Base-by-base conservation (phyloP, 2,797 vertebrate genomes). In the Rhinichthys osculus region DNA sequence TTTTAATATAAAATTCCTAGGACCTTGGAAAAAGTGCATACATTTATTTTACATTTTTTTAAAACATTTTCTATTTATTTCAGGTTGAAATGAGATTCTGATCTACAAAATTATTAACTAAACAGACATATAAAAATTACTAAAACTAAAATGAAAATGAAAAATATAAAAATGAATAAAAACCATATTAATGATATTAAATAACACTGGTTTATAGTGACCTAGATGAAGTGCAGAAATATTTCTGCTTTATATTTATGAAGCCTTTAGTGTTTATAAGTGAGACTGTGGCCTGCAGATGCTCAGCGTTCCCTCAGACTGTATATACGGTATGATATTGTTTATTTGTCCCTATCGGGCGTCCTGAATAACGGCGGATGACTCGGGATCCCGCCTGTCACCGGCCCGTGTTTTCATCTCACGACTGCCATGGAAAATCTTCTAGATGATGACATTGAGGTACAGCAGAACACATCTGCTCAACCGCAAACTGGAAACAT, bases 401-500 rank as follows among this genome's bases (percentile, higher is more conserved):
- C 54, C 2, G 23, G 54, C n/a, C 54, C 11, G 17, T 83, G 23
- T 50, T 81, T 78, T 67, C 54, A 30, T 47, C 64, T 73, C 21
- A 54, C 23, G 80, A 77, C 50, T 80, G 78, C 83, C 50, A 30
- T 78, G 83, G 89, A 87, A 87, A 91, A 93, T 91, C 89, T 89
- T 90, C 85, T 81, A 86, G 86, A 90, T 83, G 72, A 90, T 92
- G 90, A 93, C 93, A 92, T 83, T 92, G 88, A 90, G 87, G 90
- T 72, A 86, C 86, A 87, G 89, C 90, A 91, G 91, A 92, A 85
- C 84, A 87, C 67, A 88, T 91, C 89, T 90, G 83, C 86, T 85
- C 86, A 85, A 90, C 85, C 82, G 0, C 50, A 92, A 93, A 94
- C 85, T 91, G 78, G 88, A 93, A 94, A 91, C 93, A 93, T 88